Evolutionary conservation across 2,797 vertebrate genomes (phyloP), one percentile per base, ranked within the genome.

Genomic region (Pteronotus mesoamericanus): DNA sequence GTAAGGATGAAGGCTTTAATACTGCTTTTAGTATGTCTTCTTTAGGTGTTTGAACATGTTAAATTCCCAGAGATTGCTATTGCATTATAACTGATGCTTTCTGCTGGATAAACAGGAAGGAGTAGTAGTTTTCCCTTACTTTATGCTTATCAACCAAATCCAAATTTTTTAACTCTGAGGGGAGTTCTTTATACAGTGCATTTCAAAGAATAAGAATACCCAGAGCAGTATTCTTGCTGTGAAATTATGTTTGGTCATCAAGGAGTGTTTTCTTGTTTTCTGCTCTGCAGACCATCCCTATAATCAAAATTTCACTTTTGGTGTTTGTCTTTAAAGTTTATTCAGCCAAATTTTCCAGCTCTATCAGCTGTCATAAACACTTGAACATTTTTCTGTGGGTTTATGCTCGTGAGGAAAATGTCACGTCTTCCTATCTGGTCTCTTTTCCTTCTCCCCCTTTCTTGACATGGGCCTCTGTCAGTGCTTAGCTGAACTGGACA

Each of bases 271-370:
- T 79, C 51, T n/a, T 64, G 29, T 42, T 90, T 89, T 85, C 72
- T 48, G 21, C 61, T 83, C 34, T 48, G 12, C 5, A 83, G 51
- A 72, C 8, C 11, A 48, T 29, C 4, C 18, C 32, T 68, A 2
- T n/a, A 64, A 74, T 44, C 29, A 37, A 75, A 87, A 78, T 91
- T 95, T 94, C 84, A 78, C 77, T 88, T 92, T 89, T 64, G 59
- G 71, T 77, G n/a, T 90, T 91, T 88, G 19, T 19, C 39, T 95
- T 83, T 48, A 55, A 80, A 75, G 22, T 86, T 72, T 12, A 59
- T 72, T 51, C 46, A 34, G 11, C 89, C 42, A n/a, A 77, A 18
- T 77, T 89, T 75, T 84, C 53, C 14, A 80, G 15, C 11, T 11
- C 37, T 78, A 11, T 57, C 3, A 3, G 22, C 11, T 89, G 10